Conservation (phyloP, 2,797 vertebrate genomes). For the Perdix hodgsoniae region DNA sequence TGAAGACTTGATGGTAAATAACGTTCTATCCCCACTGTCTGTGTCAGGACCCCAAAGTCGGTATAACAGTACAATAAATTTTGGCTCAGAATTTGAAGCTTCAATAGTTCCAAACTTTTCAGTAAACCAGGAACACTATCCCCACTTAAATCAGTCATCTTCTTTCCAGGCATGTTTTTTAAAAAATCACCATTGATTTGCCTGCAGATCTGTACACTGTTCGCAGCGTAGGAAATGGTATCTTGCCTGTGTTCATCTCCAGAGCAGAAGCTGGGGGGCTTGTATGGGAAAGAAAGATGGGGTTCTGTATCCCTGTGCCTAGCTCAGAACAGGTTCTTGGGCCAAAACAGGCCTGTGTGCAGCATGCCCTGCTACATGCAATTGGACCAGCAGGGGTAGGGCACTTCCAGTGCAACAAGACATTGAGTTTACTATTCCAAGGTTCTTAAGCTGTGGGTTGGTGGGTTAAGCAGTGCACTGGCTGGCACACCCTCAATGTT, state of each 20-base stretch:
- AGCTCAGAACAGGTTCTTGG: background rate
- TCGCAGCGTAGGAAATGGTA: background rate
- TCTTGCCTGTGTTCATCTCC: background rate
- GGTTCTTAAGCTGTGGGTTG: background rate
- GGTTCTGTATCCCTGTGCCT: background rate
- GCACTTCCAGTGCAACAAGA: background rate
- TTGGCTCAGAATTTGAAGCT: background rate
- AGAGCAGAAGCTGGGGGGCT: background rate
- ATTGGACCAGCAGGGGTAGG: fast-evolving
- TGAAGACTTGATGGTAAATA: background rate
- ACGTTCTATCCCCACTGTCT: slow-evolving; percentile 41
- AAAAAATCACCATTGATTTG: background rate
- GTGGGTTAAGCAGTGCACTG: background rate
- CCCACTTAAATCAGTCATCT: background rate
- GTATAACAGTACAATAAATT: background rate
- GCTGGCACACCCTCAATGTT: background rate
- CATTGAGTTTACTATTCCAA: background rate
- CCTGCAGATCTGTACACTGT: background rate
- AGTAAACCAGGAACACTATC: background rate
- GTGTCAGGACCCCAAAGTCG: background rate
- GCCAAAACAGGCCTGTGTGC: background rate
- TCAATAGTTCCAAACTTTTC: slow-evolving; percentile 21
- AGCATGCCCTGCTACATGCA: fast-evolving
- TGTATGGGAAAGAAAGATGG: background rate
- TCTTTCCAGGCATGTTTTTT: background rate